These are phyloP conservation scores for Drosophila lowei DNA, from an alignment of 1,140 invertebrate species.

Conservation along the genomic window DNA sequence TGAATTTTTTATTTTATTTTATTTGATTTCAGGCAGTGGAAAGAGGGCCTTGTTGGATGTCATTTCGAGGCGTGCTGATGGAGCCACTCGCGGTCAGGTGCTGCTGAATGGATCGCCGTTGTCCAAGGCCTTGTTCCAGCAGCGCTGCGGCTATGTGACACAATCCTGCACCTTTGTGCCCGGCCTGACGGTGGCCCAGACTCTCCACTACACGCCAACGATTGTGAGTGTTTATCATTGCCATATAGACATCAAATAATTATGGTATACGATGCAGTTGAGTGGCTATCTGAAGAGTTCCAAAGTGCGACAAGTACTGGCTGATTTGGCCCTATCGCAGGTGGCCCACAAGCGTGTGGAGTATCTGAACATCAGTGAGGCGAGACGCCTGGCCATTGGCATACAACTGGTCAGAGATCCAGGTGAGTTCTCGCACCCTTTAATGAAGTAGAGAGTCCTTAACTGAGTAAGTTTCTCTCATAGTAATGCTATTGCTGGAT, in stretches of 20 bases:
- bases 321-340: slow-evolving; percentile 94
- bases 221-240: slow-evolving; percentile 84
- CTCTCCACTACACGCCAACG: slow-evolving; percentile 90
- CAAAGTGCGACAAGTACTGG: slow-evolving; percentile 92
- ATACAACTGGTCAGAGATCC: slow-evolving; percentile 95
- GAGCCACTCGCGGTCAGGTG: slow-evolving; percentile 91
- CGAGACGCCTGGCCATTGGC: slow-evolving; percentile 92
- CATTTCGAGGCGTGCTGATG: slow-evolving; percentile 90
- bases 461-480: not conserved
- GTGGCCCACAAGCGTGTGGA: slow-evolving; percentile 91
- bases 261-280: slow-evolving; percentile 83
- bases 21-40: slow-evolving; percentile 87
- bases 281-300: slow-evolving; percentile 88
- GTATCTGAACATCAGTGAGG: slow-evolving; percentile 92
- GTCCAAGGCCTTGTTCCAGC: slow-evolving; percentile 91
- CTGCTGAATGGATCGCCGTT: slow-evolving; percentile 92
- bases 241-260: not conserved
- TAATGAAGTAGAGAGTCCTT: not conserved
- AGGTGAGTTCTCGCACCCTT: slow-evolving; percentile 81
- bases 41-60: slow-evolving; percentile 95
- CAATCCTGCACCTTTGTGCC: slow-evolving; percentile 92
- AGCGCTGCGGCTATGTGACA: slow-evolving; percentile 92
- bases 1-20: too few relatives aligned
- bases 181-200: slow-evolving; percentile 93
- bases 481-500: slow-evolving; percentile 92